These are phyloP conservation scores for Circaetus gallicus DNA, from an alignment of 2,113 vertebrate species.

Conservation along the genomic window DNA sequence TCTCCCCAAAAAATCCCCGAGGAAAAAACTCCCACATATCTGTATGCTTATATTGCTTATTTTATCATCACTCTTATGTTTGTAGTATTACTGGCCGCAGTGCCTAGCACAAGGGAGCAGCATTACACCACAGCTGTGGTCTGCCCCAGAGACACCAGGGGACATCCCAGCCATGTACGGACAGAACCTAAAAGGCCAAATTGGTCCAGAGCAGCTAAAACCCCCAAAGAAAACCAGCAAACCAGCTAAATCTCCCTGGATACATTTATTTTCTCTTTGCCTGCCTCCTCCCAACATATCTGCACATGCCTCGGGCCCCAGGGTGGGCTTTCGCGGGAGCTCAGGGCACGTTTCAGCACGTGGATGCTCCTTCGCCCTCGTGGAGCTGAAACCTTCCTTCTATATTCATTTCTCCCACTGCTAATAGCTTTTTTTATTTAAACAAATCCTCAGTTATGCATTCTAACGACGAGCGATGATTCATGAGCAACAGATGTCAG, in stretches of 20 bases:
- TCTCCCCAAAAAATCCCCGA: neutral
- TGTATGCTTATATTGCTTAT: neutral
- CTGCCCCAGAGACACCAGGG: neutral
- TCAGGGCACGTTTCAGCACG: neutral
- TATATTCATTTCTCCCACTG: neutral
- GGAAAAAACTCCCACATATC: neutral
- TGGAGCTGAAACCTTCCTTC: neutral
- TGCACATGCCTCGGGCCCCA: accelerated
- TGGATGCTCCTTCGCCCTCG: neutral
- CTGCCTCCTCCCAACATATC: neutral
- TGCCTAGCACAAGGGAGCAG: neutral
- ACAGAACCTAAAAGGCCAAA: neutral
- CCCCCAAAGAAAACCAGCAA: neutral
- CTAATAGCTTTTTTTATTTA: neutral
- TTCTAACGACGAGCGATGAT: neutral
- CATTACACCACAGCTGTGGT: neutral
- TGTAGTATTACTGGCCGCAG: neutral
- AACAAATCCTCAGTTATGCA: neutral
- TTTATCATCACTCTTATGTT: neutral
- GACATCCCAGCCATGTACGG: neutral
- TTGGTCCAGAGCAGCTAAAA: neutral
- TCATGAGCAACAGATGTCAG: neutral
- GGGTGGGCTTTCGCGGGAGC: accelerated
- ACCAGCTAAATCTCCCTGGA: neutral
- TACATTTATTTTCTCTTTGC: neutral